Conservation (phyloP, 2,797 vertebrate genomes). For the Ficedula albicollis region DNA sequence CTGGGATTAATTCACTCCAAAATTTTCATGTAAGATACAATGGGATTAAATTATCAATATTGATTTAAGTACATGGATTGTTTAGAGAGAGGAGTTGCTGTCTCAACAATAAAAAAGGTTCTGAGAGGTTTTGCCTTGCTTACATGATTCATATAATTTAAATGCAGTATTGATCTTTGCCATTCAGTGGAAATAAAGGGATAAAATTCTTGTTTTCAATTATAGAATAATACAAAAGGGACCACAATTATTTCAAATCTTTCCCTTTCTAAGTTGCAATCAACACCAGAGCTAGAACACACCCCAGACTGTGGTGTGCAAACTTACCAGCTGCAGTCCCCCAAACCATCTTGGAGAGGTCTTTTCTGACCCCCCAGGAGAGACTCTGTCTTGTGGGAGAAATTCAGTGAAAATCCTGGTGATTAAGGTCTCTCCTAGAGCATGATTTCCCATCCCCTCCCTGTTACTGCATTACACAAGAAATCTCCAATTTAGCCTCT, state of each 20-base stretch:
- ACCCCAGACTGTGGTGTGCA: rapidly evolving
- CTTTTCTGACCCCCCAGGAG: neutral
- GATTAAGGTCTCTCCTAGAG: neutral
- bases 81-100: neutral
- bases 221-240: neutral
- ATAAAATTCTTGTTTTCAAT: neutral
- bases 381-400: neutral
- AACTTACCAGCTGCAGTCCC: neutral
- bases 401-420: neutral
- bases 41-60: neutral
- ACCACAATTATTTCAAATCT: neutral
- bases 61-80: neutral
- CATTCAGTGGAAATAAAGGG: neutral
- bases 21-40: neutral
- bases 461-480: neutral
- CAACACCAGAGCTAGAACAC: neutral
- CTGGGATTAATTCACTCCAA: neutral
- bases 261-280: neutral
- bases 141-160: neutral
- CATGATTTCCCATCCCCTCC: neutral
- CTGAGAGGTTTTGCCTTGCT: neutral
- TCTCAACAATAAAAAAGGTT: neutral
- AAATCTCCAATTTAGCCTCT: constrained; percentile 53
- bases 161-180: neutral
- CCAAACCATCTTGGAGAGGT: rapidly evolving